phyloP scores from a whole-genome alignment of 2,797 vertebrate genomes.

The Lacerta agilis region DNA sequence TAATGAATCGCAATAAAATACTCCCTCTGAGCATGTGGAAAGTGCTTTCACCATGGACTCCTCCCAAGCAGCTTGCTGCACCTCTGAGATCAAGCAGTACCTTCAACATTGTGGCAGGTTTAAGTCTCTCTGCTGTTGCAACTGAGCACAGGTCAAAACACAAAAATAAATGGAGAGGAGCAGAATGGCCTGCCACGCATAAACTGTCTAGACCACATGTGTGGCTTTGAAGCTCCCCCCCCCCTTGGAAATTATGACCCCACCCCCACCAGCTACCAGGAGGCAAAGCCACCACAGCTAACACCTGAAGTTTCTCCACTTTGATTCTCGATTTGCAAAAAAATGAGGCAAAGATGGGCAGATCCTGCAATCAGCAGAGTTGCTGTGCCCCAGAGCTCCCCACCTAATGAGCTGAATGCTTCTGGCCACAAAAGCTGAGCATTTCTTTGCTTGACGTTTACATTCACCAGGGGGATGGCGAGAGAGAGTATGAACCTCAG shows the following conservation, averaged over 20 bases:
- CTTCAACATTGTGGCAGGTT: not conserved
- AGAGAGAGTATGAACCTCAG: not conserved
- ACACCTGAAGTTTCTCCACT: not conserved
- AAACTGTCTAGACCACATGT: not conserved
- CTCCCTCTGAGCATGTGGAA: not conserved
- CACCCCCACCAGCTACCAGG: too few species aligned
- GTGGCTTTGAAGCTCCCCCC: not conserved
- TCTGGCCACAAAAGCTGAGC: not conserved
- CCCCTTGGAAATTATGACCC: not conserved
- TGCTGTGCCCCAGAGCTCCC: not conserved
- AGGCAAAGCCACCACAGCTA: not conserved
- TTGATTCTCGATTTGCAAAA: not conserved
- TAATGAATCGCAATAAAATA: not conserved
- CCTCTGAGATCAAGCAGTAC: too few species aligned
- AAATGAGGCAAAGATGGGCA: not conserved
- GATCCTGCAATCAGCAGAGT: not conserved
- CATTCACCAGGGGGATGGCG: not conserved
- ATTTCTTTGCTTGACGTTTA: conserved; percentile 45
- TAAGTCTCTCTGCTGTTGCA: not conserved
- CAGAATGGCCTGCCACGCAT: fast-evolving
- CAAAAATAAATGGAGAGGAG: too few species aligned
- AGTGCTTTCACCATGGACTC: not conserved
- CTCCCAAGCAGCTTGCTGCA: not conserved
- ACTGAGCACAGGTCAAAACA: not conserved
- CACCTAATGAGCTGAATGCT: not conserved